These are phyloP conservation scores for Rotaria socialis DNA, from an alignment of 2,888 invertebrate species.

Conservation along the genomic window DNA sequence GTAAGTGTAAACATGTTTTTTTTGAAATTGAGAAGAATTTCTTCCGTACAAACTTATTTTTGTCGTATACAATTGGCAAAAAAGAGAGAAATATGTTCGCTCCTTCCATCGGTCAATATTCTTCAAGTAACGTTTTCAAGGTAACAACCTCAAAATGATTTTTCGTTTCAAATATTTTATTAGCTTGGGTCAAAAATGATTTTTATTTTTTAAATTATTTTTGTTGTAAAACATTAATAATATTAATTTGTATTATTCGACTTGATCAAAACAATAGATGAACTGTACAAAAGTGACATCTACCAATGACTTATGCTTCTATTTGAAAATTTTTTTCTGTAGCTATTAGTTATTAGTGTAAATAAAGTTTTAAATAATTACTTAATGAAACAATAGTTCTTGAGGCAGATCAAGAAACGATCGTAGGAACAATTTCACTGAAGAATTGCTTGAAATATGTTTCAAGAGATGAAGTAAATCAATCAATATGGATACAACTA, in stretches of 20 bases:
- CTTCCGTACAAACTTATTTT: too few relatives aligned
- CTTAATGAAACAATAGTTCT: too few relatives aligned
- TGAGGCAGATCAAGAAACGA: too few relatives aligned
- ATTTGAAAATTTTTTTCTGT: too few relatives aligned
- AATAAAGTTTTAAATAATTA: too few relatives aligned
- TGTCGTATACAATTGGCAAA: not conserved
- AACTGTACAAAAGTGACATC: not conserved
- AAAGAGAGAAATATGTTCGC: not conserved
- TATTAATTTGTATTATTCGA: not conserved
- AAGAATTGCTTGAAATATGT: too few relatives aligned
- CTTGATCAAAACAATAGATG: not conserved
- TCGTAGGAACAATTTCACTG: too few relatives aligned
- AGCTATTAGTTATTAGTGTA: too few relatives aligned
- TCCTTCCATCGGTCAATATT: constrained; percentile 16
- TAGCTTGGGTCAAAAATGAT: not conserved
- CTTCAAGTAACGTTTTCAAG: constrained; percentile 1
- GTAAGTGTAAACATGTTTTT: not conserved
- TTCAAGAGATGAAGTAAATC: too few relatives aligned
- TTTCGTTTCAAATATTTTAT: not conserved
- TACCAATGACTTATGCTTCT: not conserved
- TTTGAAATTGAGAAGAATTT: too few relatives aligned
- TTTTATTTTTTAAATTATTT: not conserved
- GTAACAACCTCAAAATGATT: not conserved
- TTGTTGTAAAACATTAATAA: not conserved
- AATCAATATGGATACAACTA: too few relatives aligned